phyloP scores from a whole-genome alignment of 1,140 invertebrate genomes.

The Atta cephalotes region DNA sequence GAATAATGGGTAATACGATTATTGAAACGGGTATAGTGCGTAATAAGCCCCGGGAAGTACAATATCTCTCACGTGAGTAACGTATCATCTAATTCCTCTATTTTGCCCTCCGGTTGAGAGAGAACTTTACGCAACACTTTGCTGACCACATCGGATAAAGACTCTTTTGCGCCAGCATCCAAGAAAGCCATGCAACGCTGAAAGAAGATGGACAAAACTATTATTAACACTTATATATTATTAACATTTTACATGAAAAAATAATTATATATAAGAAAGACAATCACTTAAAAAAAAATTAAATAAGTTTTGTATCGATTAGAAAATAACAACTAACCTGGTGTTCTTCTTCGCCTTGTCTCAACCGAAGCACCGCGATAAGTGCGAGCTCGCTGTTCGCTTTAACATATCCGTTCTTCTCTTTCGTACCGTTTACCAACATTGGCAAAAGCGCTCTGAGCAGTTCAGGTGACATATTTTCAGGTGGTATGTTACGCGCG shows the following conservation, averaged over 20 bases:
- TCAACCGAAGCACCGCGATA: conserved; percentile 93
- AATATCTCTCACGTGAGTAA: conserved; percentile 90
- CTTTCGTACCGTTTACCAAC: conserved; percentile 98
- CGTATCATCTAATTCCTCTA: conserved; percentile 97
- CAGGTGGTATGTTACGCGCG: conserved; percentile 87
- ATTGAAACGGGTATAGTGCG: conserved; percentile 64
- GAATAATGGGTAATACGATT: conserved; percentile 63
- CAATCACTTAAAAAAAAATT: conserved; percentile 32
- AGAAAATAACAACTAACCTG: conserved; percentile 87
- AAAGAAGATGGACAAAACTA: conserved; percentile 74
- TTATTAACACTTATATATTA: conserved; percentile 43
- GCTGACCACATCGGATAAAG: conserved; percentile 94
- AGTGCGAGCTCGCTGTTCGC: conserved; percentile 97
- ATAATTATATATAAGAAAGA: background rate
- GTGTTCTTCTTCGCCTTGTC: conserved; percentile 91
- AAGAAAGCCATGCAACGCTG: conserved; percentile 92
- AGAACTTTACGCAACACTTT: conserved; percentile 92
- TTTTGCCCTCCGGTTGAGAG: conserved; percentile 92
- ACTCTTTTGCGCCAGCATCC: conserved; percentile 95
- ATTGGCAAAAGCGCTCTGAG: conserved; percentile 94
- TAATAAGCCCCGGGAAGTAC: conserved; percentile 74
- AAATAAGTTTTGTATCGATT: background rate
- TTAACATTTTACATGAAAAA: conserved; percentile 5
- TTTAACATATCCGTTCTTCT: conserved; percentile 98
- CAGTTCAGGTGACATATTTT: conserved; percentile 90